Conservation (phyloP, 2,888 invertebrate genomes). For the Herminia tarsipennalis region DNA sequence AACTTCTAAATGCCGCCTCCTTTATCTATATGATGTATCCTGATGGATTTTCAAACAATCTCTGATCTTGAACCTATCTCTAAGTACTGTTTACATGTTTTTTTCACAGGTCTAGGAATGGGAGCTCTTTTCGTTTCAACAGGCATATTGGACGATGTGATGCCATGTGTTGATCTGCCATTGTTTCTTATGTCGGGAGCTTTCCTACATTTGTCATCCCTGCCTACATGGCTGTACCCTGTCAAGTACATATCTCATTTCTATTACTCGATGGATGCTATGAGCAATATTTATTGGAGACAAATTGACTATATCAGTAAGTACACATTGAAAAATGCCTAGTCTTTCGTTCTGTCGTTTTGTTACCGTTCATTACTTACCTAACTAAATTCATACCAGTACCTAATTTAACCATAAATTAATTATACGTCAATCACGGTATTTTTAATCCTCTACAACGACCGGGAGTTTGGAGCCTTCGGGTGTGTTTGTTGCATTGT, state of each 20-base stretch:
- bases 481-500: no score
- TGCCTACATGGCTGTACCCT: constrained; percentile 71
- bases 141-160: constrained; percentile 73
- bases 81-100: no score
- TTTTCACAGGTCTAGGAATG: constrained; percentile 75
- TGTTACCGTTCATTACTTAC: no score
- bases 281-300: constrained; percentile 83
- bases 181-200: constrained; percentile 79
- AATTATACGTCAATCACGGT: no score
- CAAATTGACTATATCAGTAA: constrained; percentile 78
- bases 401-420: no score
- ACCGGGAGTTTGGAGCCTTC: no score
- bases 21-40: no score
- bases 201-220: constrained; percentile 71
- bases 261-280: constrained; percentile 80
- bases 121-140: constrained; percentile 75
- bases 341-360: not conserved
- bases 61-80: no score
- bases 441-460: no score
- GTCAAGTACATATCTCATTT: constrained; percentile 82
- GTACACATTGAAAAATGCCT: constrained; percentile 10
- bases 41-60: no score
- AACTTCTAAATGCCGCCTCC: no score
- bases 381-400: no score
- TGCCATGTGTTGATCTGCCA: constrained; percentile 78